Base-by-base conservation (phyloP, 2,797 vertebrate species). In the Menidia menidia region DNA sequence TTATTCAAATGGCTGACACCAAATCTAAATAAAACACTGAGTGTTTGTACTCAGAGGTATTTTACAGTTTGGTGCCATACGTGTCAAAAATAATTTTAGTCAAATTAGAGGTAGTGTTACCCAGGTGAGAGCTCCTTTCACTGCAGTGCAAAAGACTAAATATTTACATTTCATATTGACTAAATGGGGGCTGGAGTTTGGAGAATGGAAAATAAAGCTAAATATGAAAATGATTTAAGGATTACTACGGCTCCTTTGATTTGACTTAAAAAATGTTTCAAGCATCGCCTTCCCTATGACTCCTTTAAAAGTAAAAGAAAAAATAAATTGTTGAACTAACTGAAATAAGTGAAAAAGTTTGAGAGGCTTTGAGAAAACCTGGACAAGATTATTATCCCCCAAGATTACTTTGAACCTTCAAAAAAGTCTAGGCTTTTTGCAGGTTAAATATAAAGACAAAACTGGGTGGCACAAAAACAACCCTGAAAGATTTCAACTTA, bases 1-100 rank as follows among this genome's bases (percentile, higher is more conserved):
- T 88, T 68, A 75, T 25, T 75, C 60, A 80, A 80, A 84, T 67
- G 60, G 67, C 73, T 60, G 67, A 80, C 59, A 61, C 54, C 42
- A 12, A 72, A 16, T 77, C 73, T 64, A 62, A 48, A 43, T 62
- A 43, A 35, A 71, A 77, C 64, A 75, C 64, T 39, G 73, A 73
- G 67, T 48, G 73, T 69, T 78, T 68, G 62, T 51, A 76, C 82
- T 69, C 13, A 0, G 66, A 81, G 69, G 68, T 51, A 0, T 43
- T 60, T 31, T 51, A 66, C 73, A 71, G 74, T 69, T 78, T 79
- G 62, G 58, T 10, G 65, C 19, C 48, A 57, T 62, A 71, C 71
- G 16, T 15, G 35, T 56, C 64, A 44, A 65, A 73, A 39, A 68
- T 78, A 25, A 84, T 73, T 39, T 73, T 62, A 63, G 67, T 62